phyloP scores from a whole-genome alignment of 2,888 invertebrate genomes.

The Andrena bucephala region DNA sequence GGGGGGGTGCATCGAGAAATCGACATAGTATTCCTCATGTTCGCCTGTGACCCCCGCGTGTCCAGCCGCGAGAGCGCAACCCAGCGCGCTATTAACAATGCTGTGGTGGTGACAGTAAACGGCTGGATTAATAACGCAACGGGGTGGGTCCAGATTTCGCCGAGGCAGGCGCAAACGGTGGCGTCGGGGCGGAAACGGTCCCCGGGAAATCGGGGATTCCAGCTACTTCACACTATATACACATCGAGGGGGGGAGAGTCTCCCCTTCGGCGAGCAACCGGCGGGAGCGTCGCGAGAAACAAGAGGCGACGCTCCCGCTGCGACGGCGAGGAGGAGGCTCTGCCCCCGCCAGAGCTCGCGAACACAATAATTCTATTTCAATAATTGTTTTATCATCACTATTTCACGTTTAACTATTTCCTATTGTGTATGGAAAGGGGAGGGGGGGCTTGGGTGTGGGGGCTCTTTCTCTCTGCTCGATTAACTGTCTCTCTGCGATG shows the following conservation, averaged over 20 bases:
- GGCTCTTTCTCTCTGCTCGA: constrained; percentile 4
- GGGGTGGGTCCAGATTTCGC: neutral
- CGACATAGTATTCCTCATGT: constrained; percentile 23
- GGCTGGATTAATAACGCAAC: neutral
- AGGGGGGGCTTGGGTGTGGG: constrained; percentile 21
- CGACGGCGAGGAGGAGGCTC: constrained; percentile 19
- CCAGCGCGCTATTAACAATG: neutral
- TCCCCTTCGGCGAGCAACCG: constrained; percentile 36
- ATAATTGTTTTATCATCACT: constrained; percentile 77
- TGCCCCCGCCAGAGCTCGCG: constrained; percentile 75
- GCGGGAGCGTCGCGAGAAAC: constrained; percentile 36
- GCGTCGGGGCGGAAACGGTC: neutral
- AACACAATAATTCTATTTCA: constrained; percentile 80
- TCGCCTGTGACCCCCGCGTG: neutral
- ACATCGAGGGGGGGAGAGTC: constrained; percentile 63
- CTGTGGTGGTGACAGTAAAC: neutral
- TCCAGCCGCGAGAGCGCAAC: neutral
- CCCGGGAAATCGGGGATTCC: constrained; percentile 61
- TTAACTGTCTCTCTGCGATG: constrained; percentile 35
- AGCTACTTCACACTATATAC: constrained; percentile 73
- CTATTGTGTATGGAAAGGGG: constrained; percentile 73
- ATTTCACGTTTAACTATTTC: constrained; percentile 79
- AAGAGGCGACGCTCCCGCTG: constrained; percentile 16
- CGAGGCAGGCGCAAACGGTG: neutral
- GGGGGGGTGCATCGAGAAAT: neutral